Evolutionary conservation across 2,888 invertebrate species (phyloP), one percentile per base, ranked within the genome.

Genomic region (Pelosia muscerda): DNA sequence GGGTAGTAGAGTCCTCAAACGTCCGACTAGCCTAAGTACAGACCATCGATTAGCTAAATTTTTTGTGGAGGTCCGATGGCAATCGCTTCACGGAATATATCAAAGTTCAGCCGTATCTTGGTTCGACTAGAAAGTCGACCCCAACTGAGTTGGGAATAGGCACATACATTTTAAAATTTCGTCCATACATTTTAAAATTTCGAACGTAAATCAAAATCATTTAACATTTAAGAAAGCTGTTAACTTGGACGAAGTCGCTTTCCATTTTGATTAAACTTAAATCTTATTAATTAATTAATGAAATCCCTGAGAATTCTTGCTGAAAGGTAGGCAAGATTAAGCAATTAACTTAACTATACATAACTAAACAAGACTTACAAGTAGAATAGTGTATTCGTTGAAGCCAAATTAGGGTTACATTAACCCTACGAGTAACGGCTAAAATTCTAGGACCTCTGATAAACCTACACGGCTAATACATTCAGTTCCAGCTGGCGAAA

Each of bases 311-410:
- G 58, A 71, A 68, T 54, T 65, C 65, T 65, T 34, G 26, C 66
- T 65, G 67, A 78, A 68, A 76, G 60, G 54, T 70, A 74, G 62
- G 34, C 59, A 66, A 63, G 66, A 63, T 76, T 63, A 71, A 66
- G 56, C 57, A 78, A 79, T 76, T 70, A 73, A 49, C 53, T 68
- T 66, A 70, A 9, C 8, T n/a, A 49, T n/a, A 54, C 64, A 71
- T 67, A 78, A 72, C 62, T 69, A 78, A 72, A 49, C 57, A 76
- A 64, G 42, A 69, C 61, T 72, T 74, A 72, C 63, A 67, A 65
- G 59, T 55, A 26, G 56, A 66, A 74, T 69, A 63, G 74, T 72
- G 53, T 68, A 69, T 74, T 59, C 11, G 62, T n/a, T 19, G 61
- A 34, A 59, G 13, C 31, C 13, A 58, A 31, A 11, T 22, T n/a